A percentile compares a stretch with the other conserved stretches of the same genome.
phyloP scores from a whole-genome alignment of 2,888 invertebrate species.

The Acleris sparsana region DNA sequence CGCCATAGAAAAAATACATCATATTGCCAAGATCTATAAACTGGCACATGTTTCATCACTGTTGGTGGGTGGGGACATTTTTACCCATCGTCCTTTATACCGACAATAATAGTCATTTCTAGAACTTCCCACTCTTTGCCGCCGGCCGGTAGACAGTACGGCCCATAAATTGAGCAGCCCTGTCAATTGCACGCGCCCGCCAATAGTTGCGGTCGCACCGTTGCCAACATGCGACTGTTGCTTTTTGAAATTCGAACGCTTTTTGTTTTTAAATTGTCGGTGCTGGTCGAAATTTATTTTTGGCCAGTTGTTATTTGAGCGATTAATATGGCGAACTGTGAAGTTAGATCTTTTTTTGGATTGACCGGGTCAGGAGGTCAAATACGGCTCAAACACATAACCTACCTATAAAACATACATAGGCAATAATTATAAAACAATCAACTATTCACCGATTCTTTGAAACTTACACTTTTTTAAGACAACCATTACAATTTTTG shows the following conservation, averaged over 20 bases:
- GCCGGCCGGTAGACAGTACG: slow-evolving; percentile 72
- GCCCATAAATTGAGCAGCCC: slow-evolving; percentile 82
- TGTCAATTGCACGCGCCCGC: slow-evolving; percentile 81
- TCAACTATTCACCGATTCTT: no score
- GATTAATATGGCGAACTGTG: neutral
- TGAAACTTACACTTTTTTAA: no score
- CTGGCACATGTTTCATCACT: no score
- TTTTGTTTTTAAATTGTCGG: slow-evolving; percentile 40
- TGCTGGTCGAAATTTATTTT: slow-evolving; percentile 13
- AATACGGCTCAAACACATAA: no score
- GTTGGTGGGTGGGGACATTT: no score
- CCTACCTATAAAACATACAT: no score
- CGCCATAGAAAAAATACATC: no score
- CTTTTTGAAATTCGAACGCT: slow-evolving; percentile 39
- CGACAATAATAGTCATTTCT: slow-evolving; percentile 40
- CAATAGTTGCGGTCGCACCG: slow-evolving; percentile 79
- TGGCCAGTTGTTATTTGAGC: slow-evolving; percentile 22
- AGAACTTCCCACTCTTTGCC: slow-evolving; percentile 39
- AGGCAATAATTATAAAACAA: no score
- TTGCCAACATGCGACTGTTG: slow-evolving; percentile 38
- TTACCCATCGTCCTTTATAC: no score
- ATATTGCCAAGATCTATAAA: no score
- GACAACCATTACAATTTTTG: no score
- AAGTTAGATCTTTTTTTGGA: neutral
- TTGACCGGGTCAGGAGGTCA: neutral